A percentile compares a stretch with the other conserved stretches of the same genome.
Conservation (phyloP, 2,888 invertebrate species). For the Hypercompe scribonia region DNA sequence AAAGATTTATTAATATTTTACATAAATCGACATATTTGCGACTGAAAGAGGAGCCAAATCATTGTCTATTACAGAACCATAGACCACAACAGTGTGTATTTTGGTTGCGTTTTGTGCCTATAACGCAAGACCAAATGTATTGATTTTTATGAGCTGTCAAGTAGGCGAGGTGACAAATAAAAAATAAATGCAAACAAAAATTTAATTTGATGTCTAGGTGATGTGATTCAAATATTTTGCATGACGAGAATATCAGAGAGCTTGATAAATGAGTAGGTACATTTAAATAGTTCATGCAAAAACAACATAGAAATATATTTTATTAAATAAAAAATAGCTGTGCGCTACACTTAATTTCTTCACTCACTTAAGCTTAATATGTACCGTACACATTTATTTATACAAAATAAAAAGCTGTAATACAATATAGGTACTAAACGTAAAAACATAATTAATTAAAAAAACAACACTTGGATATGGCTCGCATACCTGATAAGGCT, state of each 20-base stretch:
- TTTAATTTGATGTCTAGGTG: not conserved
- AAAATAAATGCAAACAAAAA: not conserved
- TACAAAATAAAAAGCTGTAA: too few relatives aligned
- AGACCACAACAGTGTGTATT: not conserved
- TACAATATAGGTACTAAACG: too few relatives aligned
- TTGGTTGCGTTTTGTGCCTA: not conserved
- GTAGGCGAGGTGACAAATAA: not conserved
- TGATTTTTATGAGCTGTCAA: not conserved
- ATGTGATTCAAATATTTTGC: not conserved
- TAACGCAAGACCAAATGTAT: not conserved
- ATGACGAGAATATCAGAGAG: not conserved
- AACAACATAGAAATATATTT: not conserved
- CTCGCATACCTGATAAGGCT: too few relatives aligned
- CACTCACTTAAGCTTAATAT: not conserved
- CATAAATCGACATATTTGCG: not conserved
- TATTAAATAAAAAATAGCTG: not conserved
- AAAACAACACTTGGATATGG: too few relatives aligned
- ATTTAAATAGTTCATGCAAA: not conserved
- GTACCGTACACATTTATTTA: not conserved
- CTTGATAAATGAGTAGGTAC: not conserved
- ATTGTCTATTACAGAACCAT: not conserved
- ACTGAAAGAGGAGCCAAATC: not conserved
- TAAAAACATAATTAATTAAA: too few relatives aligned
- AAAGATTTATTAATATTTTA: not conserved
- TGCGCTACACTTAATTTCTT: not conserved